Evolutionary conservation across 2,888 invertebrate genomes (phyloP).

Genomic region (Helobdella robusta): DNA sequence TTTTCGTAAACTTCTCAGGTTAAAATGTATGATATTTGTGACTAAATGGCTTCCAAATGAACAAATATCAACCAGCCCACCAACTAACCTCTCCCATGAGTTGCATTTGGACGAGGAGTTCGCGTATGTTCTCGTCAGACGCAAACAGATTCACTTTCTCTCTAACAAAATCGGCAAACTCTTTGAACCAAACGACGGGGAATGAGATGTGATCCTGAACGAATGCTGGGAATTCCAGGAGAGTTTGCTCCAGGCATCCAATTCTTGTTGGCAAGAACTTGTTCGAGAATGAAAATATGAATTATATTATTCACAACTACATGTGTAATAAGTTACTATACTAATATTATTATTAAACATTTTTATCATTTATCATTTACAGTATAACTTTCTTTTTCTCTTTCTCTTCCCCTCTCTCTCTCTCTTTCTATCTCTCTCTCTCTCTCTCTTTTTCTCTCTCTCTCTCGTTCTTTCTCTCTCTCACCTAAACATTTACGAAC

Average conservation of each 20-base stretch:
- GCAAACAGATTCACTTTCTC: constrained; percentile 60
- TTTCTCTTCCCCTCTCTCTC: too few relatives aligned
- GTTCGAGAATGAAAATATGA: neutral
- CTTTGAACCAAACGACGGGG: constrained; percentile 58
- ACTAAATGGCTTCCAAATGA: neutral
- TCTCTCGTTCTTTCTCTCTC: too few relatives aligned
- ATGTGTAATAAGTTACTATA: too few relatives aligned
- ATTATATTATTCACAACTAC: too few relatives aligned
- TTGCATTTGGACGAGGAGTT: constrained; percentile 59
- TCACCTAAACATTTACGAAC: too few relatives aligned
- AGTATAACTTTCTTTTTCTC: too few relatives aligned
- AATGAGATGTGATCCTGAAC: constrained; percentile 52
- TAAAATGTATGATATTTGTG: neutral
- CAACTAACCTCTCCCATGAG: constrained; percentile 58
- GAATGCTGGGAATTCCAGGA: constrained; percentile 10
- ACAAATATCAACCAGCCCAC: neutral
- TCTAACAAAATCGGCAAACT: constrained; percentile 56
- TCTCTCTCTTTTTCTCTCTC: too few relatives aligned
- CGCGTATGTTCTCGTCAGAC: constrained; percentile 58
- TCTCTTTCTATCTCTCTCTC: too few relatives aligned
- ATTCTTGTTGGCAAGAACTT: constrained; percentile 19
- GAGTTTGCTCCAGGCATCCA: constrained; percentile 15
- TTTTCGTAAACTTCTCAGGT: neutral
- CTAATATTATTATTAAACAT: too few relatives aligned
- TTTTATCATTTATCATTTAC: too few relatives aligned